Conservation (phyloP, 2,888 invertebrate species). For the Phrixothrix hirtus region DNA sequence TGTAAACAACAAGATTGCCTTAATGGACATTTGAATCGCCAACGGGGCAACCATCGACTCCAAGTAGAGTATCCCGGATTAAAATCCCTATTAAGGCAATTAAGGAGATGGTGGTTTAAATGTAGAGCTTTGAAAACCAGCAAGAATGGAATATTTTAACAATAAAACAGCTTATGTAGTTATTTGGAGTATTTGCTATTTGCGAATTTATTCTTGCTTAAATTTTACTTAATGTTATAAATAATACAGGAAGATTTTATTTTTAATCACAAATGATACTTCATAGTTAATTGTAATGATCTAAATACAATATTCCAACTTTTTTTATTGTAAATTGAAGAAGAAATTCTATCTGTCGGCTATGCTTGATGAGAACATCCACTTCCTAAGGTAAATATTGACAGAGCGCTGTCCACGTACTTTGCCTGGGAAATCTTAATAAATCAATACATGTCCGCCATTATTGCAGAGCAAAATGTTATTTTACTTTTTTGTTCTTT, state of each 20-base stretch:
- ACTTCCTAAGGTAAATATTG: slow-evolving; percentile 71
- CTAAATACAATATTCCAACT: slow-evolving; percentile 2
- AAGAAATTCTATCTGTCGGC: slow-evolving; percentile 50
- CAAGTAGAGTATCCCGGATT: slow-evolving; percentile 43
- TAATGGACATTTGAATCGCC: slow-evolving; percentile 48
- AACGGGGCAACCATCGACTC: slow-evolving; percentile 56
- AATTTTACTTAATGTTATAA: no score
- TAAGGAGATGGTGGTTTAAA: slow-evolving; percentile 38
- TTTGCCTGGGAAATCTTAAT: slow-evolving; percentile 51
- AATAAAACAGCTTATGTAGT: no score
- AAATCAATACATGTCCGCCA: slow-evolving; percentile 48
- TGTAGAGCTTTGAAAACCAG: no score
- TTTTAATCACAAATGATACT: not conserved
- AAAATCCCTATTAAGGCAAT: slow-evolving; percentile 51
- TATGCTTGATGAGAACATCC: slow-evolving; percentile 61
- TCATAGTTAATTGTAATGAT: no score
- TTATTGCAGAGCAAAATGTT: slow-evolving; percentile 42
- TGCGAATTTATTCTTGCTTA: no score
- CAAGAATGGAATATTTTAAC: no score
- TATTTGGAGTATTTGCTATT: no score
- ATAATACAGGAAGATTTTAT: no score
- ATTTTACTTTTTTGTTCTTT: not conserved
- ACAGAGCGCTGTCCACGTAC: slow-evolving; percentile 57
- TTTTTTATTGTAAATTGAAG: slow-evolving; percentile 12
- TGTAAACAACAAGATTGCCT: slow-evolving; percentile 54